Evolutionary conservation across 1,140 invertebrate genomes (phyloP).

Genomic region (Octopus bimaculoides): DNA sequence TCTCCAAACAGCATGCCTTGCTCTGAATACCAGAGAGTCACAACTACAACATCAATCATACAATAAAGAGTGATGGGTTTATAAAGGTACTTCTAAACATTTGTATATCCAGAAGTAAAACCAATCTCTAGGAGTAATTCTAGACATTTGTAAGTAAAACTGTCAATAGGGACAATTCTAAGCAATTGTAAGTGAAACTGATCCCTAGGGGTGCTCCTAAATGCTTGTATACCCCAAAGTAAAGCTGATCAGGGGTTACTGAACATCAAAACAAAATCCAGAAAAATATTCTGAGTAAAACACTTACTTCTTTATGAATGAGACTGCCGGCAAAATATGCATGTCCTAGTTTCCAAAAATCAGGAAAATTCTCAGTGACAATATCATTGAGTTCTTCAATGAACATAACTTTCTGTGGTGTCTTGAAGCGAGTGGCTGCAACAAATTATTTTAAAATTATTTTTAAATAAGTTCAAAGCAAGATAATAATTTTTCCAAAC

Average conservation of each 20-base stretch:
- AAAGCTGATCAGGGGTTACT: not conserved
- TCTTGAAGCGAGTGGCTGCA: conserved; percentile 35
- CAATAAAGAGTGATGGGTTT: no score
- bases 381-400: conserved; percentile 73
- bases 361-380: conserved; percentile 71
- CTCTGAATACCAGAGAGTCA: no score
- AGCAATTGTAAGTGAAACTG: not conserved
- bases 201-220: not conserved
- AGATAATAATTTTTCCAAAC: no score
- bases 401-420: conserved; percentile 65
- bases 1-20: no score
- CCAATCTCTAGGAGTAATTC: no score
- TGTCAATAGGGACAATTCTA: no score
- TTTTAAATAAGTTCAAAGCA: no score
- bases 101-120: no score
- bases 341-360: conserved; percentile 86
- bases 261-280: not conserved
- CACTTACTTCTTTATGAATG: conserved; percentile 65
- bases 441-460: not conserved
- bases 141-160: no score
- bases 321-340: conserved; percentile 76
- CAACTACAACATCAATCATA: no score
- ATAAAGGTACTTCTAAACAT: no score
- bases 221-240: conserved; percentile 18
- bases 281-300: not conserved